Base-by-base conservation (phyloP, 2,888 invertebrate genomes). In the Teleogryllus oceanicus region DNA sequence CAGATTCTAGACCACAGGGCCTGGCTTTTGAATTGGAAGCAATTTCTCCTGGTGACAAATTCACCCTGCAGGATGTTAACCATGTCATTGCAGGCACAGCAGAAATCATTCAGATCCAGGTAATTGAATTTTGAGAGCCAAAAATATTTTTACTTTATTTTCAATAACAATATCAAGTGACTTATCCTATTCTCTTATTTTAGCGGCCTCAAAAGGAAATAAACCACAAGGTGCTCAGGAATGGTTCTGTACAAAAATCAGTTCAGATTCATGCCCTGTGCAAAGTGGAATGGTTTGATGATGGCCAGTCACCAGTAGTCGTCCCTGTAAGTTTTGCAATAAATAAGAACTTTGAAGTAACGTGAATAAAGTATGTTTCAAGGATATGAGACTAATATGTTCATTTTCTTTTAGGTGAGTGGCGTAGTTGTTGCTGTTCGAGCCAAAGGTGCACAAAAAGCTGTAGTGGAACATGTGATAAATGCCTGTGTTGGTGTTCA, bases 1-100 rank as follows among this genome's bases (percentile, higher is more conserved):
- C 93, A 49, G 94, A 94, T 87, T 94, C 93, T 62, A 88, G 90
- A 82, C 91, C 91, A 2, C 92, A 92, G 86, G 94, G 94, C 78
- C 94, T 91, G 85, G 92, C 91, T 51, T 94, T 94, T 86, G 92
- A 92, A 85, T 87, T 92, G 81, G 92, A 92, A 85, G 90, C 92
- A 0, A 89, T 93, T 11, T 90, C 91, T 18, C 87, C 90, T 80
- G 92, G 92, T 21, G 92, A 93, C 84, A 92, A 92, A 85, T 94
- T 93, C 84, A 92, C 92, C n/a, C 90, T 93, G 80, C 91, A 91
- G 84, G 92, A 93, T 85, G 89, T 90, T 50, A 91, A 91, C 84
- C 90, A 90, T 84, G 90, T 91, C 84, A 89, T 91, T n/a, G 91
- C 92, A 84, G 93, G 92, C 78, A 91, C 89, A 20, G 86, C 92